Evolutionary conservation across 2,888 invertebrate species (phyloP).

Genomic region (Limenitis camilla): DNA sequence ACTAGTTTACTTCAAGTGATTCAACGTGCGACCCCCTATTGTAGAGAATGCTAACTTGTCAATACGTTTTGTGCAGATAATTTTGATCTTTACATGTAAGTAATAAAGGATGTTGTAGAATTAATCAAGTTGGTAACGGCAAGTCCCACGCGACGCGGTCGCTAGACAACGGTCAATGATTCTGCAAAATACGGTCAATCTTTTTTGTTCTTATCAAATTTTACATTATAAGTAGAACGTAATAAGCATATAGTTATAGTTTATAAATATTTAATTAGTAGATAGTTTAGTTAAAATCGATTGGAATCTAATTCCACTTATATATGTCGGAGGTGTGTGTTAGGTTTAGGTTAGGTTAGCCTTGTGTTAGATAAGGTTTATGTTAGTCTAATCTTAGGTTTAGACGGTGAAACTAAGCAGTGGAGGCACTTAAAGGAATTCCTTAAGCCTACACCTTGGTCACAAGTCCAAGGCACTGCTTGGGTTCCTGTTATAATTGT

Average conservation of each 20-base stretch:
- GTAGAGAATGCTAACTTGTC: conserved; percentile 35
- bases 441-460: too few species aligned
- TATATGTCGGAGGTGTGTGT: too few species aligned
- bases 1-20: conserved; percentile 56
- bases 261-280: too few species aligned
- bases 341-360: too few species aligned
- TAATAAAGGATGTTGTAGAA: conserved; percentile 25
- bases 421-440: too few species aligned
- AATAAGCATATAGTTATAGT: background rate
- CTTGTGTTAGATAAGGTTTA: too few species aligned
- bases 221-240: background rate
- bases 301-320: too few species aligned
- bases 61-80: conserved; percentile 9
- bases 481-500: too few species aligned
- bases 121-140: conserved; percentile 19
- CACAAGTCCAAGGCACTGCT: too few species aligned
- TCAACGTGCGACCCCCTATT: conserved; percentile 59
- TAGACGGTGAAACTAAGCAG: too few species aligned
- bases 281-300: too few species aligned
- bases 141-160: conserved; percentile 41
- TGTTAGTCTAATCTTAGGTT: too few species aligned
- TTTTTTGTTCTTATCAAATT: conserved; percentile 7
- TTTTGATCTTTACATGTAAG: conserved; percentile 28
- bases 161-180: conserved; percentile 45
- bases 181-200: conserved; percentile 18